These are phyloP conservation scores for Pelmatolapia mariae DNA, from an alignment of 2,113 vertebrate genomes.

Conservation along the genomic window DNA sequence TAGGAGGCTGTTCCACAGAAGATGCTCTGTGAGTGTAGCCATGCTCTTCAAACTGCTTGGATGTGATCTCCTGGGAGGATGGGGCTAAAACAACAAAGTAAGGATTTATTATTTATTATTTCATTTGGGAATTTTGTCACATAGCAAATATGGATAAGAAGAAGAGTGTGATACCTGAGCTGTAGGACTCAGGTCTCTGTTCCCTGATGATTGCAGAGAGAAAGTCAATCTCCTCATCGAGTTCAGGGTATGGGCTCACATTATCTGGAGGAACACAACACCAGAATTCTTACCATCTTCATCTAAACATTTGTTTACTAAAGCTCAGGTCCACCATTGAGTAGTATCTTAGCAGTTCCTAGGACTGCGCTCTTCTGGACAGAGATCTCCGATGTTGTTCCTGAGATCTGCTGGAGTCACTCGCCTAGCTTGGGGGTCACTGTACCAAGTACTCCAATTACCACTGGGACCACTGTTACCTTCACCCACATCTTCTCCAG, in stretches of 20 bases:
- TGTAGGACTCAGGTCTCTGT: constrained; percentile 51
- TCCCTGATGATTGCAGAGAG: constrained; percentile 78
- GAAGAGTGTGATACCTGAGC: constrained; percentile 50
- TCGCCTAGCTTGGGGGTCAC: not conserved
- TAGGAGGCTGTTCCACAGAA: not conserved
- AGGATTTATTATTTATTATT: not conserved
- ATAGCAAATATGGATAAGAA: not conserved
- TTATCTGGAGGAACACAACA: constrained; percentile 36
- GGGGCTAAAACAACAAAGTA: not conserved
- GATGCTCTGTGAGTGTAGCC: not conserved
- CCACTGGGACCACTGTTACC: accelerated
- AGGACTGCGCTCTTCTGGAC: not conserved
- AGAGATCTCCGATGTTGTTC: not conserved
- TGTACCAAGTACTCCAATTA: not conserved
- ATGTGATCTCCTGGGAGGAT: not conserved
- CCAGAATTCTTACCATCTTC: not conserved
- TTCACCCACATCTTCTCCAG: not conserved
- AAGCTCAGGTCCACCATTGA: not conserved
- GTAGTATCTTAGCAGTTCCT: not conserved
- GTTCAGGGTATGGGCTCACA: constrained; percentile 47
- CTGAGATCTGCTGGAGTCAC: too few species aligned
- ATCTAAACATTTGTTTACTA: not conserved
- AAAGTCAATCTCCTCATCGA: constrained; percentile 86
- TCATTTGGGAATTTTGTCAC: not conserved
- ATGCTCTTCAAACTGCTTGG: not conserved